Evolutionary conservation across 2,888 invertebrate genomes (phyloP).

Genomic region (Yponomeuta sedellus): DNA sequence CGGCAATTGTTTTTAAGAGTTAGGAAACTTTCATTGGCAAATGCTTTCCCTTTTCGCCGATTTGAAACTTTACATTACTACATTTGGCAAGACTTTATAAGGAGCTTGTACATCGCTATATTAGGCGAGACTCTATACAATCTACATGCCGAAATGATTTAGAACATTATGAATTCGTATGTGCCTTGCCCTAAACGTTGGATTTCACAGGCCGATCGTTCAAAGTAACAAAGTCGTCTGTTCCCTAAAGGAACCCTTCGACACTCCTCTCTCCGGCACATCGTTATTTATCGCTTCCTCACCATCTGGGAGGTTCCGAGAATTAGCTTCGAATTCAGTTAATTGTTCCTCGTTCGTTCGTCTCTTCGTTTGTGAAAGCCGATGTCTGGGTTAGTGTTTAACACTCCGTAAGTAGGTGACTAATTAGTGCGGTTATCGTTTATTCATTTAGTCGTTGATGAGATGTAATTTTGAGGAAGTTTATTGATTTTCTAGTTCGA

Average conservation of each 20-base stretch:
- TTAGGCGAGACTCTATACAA: too few species aligned
- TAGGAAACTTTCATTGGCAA: conserved; percentile 4
- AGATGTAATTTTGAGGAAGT: background rate
- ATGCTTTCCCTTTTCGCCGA: background rate
- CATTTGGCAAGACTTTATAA: background rate
- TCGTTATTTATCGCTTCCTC: conserved; percentile 66
- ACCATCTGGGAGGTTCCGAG: conserved; percentile 22
- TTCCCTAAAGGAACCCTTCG: background rate
- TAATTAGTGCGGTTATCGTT: conserved; percentile 6
- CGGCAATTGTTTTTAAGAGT: conserved; percentile 3
- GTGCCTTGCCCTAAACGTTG: background rate
- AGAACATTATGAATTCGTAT: background rate
- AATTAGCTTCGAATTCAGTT: conserved; percentile 8
- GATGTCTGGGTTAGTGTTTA: conserved; percentile 1
- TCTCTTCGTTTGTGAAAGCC: conserved; percentile 9
- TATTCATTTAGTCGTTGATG: background rate
- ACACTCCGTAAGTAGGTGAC: conserved; percentile 9
- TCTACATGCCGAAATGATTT: too few species aligned
- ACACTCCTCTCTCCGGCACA: conserved; percentile 1
- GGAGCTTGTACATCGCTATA: too few species aligned
- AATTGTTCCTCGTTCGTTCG: conserved; percentile 3
- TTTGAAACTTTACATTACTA: background rate
- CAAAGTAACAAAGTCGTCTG: background rate
- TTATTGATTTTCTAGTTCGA: background rate
- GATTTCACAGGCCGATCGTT: background rate